Evolutionary conservation across 37 sponge, comb jelly and placozoan species (phyloP), one percentile per base, ranked within the genome.

Genomic region (Chondrilla cf. caribensis): DNA sequence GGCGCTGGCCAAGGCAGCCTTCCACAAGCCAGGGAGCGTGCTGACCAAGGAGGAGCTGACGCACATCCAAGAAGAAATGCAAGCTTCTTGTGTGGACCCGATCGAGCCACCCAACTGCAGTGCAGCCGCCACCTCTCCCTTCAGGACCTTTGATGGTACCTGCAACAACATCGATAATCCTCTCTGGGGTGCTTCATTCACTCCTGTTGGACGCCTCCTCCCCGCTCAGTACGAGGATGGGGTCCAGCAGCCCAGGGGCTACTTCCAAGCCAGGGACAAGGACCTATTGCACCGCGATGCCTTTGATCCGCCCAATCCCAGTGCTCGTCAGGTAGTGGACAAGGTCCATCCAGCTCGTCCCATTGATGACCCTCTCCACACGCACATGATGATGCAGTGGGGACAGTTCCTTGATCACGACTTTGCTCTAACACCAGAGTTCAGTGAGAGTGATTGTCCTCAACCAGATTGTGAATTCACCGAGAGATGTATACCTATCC

Each of bases 351-450:
- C 18, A 25, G 58, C 86, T n/a, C 32, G 51, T 17, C 25, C 78
- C 1, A 57, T 88, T 47, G 81, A 88, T 29, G 89, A 89, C 26
- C 75, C 41, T 28, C 81, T 68, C 47, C 67, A 80, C 70, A 89
- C 90, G 9, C 94, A 91, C 73, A 82, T 98, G 79, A 58, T 95
- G 35, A 95, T 98, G 94, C 94, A 95, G 58, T 98, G 88, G 87
- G 98, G 98, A 22, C 98, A 98, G 84, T 98, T 95, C 75, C 54
- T 95, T 17, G 98, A 98, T 54, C 98, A 98, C 71, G 98, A 98
- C 70, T 26, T 87, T 40, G 75, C 70, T 31, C 57, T 90, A 19
- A 17, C 80, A 2, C 80, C 81, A 22, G 86, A 86, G 43, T 51
- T 71, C 25, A 32, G 22, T 42, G 77, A 31, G 6, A 18, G 58